Evolutionary conservation across 2,797 vertebrate species (phyloP).

Genomic region (Sebastes flavidus): DNA sequence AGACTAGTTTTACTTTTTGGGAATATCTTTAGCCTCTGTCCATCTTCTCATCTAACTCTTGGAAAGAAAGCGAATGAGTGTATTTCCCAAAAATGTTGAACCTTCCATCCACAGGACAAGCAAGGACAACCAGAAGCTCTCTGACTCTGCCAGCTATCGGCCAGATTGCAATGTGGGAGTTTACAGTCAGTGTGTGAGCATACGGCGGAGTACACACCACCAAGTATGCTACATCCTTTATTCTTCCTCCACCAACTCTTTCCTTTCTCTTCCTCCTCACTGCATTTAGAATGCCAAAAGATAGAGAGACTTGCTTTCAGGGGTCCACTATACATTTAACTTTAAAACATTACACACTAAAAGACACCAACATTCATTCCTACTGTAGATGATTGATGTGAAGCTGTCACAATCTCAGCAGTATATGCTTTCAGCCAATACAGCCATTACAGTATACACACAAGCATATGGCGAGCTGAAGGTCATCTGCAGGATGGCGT

Average conservation of each 20-base stretch:
- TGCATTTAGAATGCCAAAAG: conserved; percentile 5
- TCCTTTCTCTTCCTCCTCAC: conserved; percentile 1
- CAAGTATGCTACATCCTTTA: not conserved
- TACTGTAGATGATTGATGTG: conserved; percentile 44
- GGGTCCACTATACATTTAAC: conserved; percentile 32
- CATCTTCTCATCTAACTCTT: not conserved
- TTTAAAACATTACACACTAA: conserved; percentile 17
- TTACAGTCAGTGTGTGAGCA: not conserved
- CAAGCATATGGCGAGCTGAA: conserved; percentile 57
- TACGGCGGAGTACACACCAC: not conserved
- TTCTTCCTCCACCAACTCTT: not conserved
- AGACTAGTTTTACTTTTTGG: not conserved
- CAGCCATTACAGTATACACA: conserved; percentile 22
- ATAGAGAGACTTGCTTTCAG: conserved; percentile 12
- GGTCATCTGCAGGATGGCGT: conserved; percentile 45
- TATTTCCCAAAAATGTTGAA: not conserved
- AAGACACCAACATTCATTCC: conserved; percentile 57
- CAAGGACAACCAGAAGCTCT: not conserved
- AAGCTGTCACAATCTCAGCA: conserved; percentile 28
- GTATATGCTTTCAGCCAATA: conserved; percentile 31
- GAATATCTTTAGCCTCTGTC: not conserved
- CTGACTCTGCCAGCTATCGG: conserved; percentile 7
- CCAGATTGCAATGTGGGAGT: conserved; percentile 28
- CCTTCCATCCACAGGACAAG: not conserved
- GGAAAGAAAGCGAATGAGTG: not conserved